These are phyloP conservation scores for Molossus alvarezi DNA, from an alignment of 2,797 vertebrate species.

Conservation along the genomic window DNA sequence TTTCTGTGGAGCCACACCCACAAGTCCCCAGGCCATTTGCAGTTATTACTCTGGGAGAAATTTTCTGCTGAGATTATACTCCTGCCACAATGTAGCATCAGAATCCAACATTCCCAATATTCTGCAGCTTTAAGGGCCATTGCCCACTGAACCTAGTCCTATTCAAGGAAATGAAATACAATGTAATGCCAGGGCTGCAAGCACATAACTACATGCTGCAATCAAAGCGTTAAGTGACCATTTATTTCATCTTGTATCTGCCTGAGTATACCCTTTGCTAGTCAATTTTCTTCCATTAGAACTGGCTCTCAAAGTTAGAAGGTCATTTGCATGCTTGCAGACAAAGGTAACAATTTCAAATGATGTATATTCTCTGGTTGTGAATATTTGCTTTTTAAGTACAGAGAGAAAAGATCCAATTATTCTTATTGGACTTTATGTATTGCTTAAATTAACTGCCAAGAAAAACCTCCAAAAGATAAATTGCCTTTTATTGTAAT, in stretches of 20 bases:
- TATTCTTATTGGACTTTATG: slow-evolving; percentile 40
- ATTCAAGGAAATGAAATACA: neutral
- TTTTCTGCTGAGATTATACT: slow-evolving; percentile 13
- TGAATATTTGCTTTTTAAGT: slow-evolving; percentile 75
- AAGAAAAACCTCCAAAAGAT: slow-evolving; percentile 12
- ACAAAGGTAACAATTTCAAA: slow-evolving; percentile 71
- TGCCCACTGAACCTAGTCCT: rapidly evolving
- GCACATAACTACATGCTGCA: neutral
- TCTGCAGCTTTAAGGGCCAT: neutral
- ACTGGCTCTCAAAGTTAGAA: slow-evolving; percentile 58
- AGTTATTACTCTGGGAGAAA: neutral
- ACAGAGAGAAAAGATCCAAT: neutral
- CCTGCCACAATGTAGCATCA: neutral
- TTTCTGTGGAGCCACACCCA: neutral
- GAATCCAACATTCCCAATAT: neutral
- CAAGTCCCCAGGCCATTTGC: neutral
- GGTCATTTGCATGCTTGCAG: slow-evolving; percentile 21
- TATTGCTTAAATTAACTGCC: slow-evolving; percentile 54
- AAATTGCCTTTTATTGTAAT: slow-evolving; percentile 28
- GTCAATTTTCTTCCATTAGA: slow-evolving; percentile 51
- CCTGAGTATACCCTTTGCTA: neutral
- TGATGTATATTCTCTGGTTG: slow-evolving; percentile 62
- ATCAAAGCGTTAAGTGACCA: slow-evolving; percentile 4
- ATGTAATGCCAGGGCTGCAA: neutral
- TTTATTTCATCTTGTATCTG: slow-evolving; percentile 51